A percentile compares a stretch with the other conserved stretches of the same genome.
phyloP scores from a whole-genome alignment of 2,888 invertebrate species.

The Cheilosia grossa region DNA sequence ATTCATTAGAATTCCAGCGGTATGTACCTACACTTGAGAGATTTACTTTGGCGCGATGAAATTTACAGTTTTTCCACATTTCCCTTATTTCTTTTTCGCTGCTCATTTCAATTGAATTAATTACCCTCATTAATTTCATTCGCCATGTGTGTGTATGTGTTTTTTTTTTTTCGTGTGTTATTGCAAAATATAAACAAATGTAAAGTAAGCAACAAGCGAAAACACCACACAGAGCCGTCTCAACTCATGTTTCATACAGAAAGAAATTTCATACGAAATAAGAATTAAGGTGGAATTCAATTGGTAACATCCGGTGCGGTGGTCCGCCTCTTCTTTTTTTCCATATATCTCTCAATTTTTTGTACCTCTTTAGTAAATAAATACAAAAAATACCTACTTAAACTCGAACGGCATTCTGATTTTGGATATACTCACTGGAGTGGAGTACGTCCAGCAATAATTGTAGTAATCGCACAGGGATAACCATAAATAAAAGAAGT shows the following conservation, averaged over 20 bases:
- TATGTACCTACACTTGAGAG: slow-evolving; percentile 47
- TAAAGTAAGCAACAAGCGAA: slow-evolving; percentile 25
- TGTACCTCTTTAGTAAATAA: slow-evolving; percentile 48
- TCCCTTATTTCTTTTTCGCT: slow-evolving; percentile 2
- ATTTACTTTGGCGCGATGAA: slow-evolving; percentile 47
- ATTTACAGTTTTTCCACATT: slow-evolving; percentile 8
- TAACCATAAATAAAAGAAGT: slow-evolving; percentile 41
- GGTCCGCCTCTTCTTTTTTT: slow-evolving; percentile 57
- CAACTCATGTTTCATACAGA: slow-evolving; percentile 51
- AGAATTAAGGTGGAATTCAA: slow-evolving; percentile 74
- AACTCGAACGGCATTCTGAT: slow-evolving; percentile 46
- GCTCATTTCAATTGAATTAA: slow-evolving; percentile 69
- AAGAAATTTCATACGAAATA: slow-evolving; percentile 62
- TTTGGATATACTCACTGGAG: slow-evolving; percentile 34
- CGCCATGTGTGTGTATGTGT: slow-evolving; percentile 31
- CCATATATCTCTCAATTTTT: slow-evolving; percentile 43
- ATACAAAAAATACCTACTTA: slow-evolving; percentile 4
- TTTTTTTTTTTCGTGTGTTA: not conserved
- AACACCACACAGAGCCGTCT: not conserved
- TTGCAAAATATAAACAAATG: slow-evolving; percentile 48
- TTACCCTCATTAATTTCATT: slow-evolving; percentile 66
- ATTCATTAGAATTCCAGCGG: slow-evolving; percentile 20
- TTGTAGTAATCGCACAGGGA: slow-evolving; percentile 62
- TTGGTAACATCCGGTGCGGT: slow-evolving; percentile 73
- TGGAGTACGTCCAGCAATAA: slow-evolving; percentile 46